Percentiles rank a stretch among this genome's conserved stretches.
phyloP scores from a whole-genome alignment of 37 sponge, comb jelly and placozoan genomes.

The Oopsacas minuta region DNA sequence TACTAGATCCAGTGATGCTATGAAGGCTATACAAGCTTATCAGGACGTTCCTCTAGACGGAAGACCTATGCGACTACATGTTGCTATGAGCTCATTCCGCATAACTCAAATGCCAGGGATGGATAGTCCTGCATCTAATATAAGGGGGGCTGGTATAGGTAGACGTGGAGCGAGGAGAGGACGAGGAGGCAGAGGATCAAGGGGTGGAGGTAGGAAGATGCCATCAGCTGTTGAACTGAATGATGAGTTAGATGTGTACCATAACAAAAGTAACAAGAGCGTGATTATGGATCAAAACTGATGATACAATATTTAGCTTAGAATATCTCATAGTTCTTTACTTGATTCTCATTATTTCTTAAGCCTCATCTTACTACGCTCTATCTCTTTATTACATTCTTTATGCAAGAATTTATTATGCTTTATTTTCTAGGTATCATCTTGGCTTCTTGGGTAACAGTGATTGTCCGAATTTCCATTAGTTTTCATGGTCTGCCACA shows the following conservation, averaged over 20 bases:
- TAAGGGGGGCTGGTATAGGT: background rate
- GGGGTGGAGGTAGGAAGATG: background rate
- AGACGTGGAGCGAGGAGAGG: background rate
- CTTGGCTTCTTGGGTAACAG: background rate
- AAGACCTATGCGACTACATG: slow-evolving; percentile 5
- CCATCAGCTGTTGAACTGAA: background rate
- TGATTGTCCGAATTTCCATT: background rate
- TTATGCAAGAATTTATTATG: too few species aligned
- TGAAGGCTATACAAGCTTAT: background rate
- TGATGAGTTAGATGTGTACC: background rate
- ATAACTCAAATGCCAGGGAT: background rate
- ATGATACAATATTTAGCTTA: background rate
- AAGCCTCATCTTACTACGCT: background rate
- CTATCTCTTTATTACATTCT: slow-evolving; percentile 15
- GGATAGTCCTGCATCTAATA: background rate
- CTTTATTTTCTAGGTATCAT: too few species aligned
- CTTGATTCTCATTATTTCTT: background rate
- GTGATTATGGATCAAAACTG: background rate
- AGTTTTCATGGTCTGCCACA: too few species aligned
- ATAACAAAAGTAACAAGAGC: background rate
- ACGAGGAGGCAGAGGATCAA: background rate
- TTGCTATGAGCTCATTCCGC: slow-evolving; percentile 1
- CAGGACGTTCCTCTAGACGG: slow-evolving; percentile 8
- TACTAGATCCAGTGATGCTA: background rate
- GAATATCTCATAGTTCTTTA: background rate